A percentile compares a stretch with the other conserved stretches of the same genome.
These are phyloP conservation scores for Phocoena phocoena DNA, from an alignment of 2,113 vertebrate species.

Conservation along the genomic window DNA sequence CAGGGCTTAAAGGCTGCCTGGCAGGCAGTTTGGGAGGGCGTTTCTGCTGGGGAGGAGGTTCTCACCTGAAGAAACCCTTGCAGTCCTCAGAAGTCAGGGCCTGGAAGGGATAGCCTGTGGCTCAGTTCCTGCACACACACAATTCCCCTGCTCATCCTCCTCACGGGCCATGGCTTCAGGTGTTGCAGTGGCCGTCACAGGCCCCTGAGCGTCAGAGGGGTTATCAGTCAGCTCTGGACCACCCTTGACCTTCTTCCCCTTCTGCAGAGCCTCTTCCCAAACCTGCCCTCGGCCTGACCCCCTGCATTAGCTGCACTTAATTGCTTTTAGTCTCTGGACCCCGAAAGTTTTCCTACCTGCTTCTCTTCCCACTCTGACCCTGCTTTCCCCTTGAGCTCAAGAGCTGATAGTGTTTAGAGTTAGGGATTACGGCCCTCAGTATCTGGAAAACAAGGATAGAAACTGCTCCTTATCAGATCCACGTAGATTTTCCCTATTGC, in stretches of 20 bases:
- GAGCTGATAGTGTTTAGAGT: neutral
- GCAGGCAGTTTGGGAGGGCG: neutral
- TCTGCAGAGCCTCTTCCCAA: neutral
- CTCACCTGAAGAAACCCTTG: conserved; percentile 83
- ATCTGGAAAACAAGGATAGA: conserved; percentile 13
- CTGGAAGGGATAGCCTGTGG: conserved; percentile 83
- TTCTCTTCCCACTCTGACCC: neutral
- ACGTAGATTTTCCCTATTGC: neutral
- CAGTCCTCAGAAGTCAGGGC: conserved; percentile 82
- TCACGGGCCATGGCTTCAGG: neutral
- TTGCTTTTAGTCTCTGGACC: neutral
- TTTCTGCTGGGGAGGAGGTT: neutral
- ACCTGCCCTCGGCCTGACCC: neutral
- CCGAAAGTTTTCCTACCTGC: conserved; percentile 3
- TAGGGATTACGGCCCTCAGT: neutral
- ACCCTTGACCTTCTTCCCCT: neutral
- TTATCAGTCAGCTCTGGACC: neutral
- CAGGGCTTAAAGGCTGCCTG: neutral
- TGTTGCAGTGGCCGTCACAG: neutral
- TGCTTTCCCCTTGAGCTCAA: neutral
- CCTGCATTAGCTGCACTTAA: neutral
- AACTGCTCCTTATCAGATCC: neutral
- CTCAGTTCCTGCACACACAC: conserved; percentile 80
- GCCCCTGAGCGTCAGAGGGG: neutral
- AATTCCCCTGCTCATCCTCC: conserved; percentile 62